phyloP scores from a whole-genome alignment of 2,797 vertebrate genomes.

The Hoplostethus atlanticus region DNA sequence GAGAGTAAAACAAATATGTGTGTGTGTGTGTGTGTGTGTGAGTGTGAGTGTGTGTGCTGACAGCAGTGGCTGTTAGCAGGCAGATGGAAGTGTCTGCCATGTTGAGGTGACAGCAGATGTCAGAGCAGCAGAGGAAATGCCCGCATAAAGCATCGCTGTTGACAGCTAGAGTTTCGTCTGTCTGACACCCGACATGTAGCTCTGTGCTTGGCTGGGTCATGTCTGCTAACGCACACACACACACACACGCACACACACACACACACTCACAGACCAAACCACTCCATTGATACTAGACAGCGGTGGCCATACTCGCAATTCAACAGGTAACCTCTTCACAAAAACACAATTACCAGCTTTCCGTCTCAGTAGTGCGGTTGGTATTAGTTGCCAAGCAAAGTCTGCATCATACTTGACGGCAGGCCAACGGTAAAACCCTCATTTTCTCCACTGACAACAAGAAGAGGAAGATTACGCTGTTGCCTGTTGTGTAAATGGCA shows the following conservation, averaged over 20 bases:
- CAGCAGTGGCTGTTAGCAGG: conserved; percentile 62
- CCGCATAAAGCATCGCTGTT: conserved; percentile 80
- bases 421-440: conserved; percentile 46
- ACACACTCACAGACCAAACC: conserved; percentile 34
- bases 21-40: conserved; percentile 33
- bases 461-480: conserved; percentile 39
- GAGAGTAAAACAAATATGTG: conserved; percentile 40
- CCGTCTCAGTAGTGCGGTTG: conserved; percentile 4
- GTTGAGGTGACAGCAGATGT: conserved; percentile 85
- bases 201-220: conserved; percentile 47
- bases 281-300: neutral
- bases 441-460: conserved; percentile 41
- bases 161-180: conserved; percentile 77
- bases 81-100: conserved; percentile 81
- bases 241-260: conserved; percentile 27
- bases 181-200: conserved; percentile 60
- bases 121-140: conserved; percentile 76
- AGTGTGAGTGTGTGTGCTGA: conserved; percentile 48
- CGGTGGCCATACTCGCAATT: neutral
- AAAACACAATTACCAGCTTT: conserved; percentile 17
- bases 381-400: conserved; percentile 18
- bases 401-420: conserved; percentile 50
- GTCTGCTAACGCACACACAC: conserved; percentile 40
- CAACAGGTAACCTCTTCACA: conserved; percentile 31
- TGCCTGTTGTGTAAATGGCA: conserved; percentile 57